These are phyloP conservation scores for Pedetes capensis DNA, from an alignment of 2,113 vertebrate species.

Conservation along the genomic window DNA sequence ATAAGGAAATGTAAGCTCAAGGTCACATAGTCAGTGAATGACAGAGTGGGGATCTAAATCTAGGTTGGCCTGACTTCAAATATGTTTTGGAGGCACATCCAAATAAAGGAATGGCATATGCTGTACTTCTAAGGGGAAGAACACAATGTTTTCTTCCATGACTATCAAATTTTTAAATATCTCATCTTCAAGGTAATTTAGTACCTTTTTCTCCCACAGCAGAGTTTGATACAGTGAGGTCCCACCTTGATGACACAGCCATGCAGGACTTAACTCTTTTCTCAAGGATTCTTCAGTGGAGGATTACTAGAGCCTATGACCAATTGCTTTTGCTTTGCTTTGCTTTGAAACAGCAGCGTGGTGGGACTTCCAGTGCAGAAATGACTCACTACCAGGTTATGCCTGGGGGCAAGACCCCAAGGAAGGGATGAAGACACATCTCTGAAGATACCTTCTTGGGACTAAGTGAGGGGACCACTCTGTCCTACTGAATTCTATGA, in stretches of 20 bases:
- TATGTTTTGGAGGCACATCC: background rate
- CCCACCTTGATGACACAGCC: background rate
- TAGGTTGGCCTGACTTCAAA: background rate
- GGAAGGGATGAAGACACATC: background rate
- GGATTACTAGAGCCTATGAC: background rate
- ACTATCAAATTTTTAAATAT: background rate
- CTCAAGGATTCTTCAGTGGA: background rate
- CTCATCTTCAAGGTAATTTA: background rate
- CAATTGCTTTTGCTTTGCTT: too few species aligned
- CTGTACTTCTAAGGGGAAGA: background rate
- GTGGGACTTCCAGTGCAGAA: background rate
- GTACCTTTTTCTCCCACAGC: background rate
- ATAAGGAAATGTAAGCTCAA: background rate
- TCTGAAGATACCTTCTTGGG: background rate
- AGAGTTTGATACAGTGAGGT: background rate
- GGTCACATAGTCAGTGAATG: background rate
- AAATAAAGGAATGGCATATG: background rate
- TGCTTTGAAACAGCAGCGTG: background rate
- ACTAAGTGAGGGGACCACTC: background rate
- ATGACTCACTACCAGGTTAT: background rate
- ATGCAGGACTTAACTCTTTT: background rate
- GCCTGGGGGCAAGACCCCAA: background rate
- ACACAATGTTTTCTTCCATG: background rate
- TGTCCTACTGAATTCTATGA: background rate
- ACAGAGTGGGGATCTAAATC: background rate